Percentiles rank a stretch among this genome's conserved stretches.
These are phyloP conservation scores for Forficula auricularia DNA, from an alignment of 1,140 invertebrate genomes.

Conservation along the genomic window DNA sequence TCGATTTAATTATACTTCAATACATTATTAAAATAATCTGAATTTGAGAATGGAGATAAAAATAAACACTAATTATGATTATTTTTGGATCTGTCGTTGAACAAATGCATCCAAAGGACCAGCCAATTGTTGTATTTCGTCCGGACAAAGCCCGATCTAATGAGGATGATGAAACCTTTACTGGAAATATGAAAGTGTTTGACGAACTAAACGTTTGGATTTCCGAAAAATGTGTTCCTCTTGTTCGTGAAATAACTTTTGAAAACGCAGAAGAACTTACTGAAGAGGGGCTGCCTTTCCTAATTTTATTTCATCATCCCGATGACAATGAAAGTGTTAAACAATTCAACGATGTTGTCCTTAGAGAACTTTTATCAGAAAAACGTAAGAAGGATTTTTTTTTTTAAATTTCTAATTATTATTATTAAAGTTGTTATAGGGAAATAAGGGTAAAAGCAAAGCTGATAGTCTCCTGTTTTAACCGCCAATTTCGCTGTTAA, in stretches of 20 bases:
- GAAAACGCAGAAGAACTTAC: slow-evolving; percentile 98
- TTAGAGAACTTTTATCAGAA: slow-evolving; percentile 58
- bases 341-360: slow-evolving; percentile 67
- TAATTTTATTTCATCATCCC: slow-evolving; percentile 87
- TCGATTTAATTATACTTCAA: too few species aligned
- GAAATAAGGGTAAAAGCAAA: too few species aligned
- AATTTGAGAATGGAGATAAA: too few species aligned
- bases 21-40: too few species aligned
- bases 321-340: slow-evolving; percentile 76
- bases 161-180: slow-evolving; percentile 65
- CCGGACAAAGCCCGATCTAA: slow-evolving; percentile 58
- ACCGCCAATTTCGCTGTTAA: too few species aligned
- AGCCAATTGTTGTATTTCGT: slow-evolving; percentile 62
- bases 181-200: slow-evolving; percentile 47
- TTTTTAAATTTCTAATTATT: too few species aligned
- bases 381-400: slow-evolving; percentile 58
- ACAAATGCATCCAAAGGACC: slow-evolving; percentile 65
- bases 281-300: slow-evolving; percentile 96
- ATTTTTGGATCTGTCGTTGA: too few species aligned
- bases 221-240: slow-evolving; percentile 69
- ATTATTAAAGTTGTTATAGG: too few species aligned
- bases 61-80: too few species aligned
- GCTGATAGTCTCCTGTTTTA: too few species aligned
- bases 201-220: slow-evolving; percentile 71
- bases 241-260: slow-evolving; percentile 89